These are phyloP conservation scores for Pygoscelis adeliae DNA, from an alignment of 2,113 vertebrate genomes.

Conservation along the genomic window DNA sequence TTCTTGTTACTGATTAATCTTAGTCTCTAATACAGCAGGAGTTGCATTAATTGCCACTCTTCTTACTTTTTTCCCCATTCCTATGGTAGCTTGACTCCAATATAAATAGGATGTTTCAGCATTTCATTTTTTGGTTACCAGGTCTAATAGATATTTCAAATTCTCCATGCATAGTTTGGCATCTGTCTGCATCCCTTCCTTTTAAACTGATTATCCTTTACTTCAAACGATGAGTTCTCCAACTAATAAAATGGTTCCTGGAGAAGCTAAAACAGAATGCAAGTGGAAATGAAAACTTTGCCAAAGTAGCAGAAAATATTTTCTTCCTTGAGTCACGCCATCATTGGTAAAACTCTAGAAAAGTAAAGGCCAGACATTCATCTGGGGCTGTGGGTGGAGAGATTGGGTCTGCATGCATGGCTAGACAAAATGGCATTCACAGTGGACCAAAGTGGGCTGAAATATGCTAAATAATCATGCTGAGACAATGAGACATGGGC, in stretches of 20 bases:
- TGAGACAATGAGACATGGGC: neutral
- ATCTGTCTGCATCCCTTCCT: neutral
- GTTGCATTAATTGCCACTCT: constrained; percentile 1
- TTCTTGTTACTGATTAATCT: neutral
- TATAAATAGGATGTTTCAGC: neutral
- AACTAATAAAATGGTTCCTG: neutral
- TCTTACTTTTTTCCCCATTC: neutral
- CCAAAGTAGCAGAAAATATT: neutral
- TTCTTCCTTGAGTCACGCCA: neutral
- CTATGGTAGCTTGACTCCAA: neutral
- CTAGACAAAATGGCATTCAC: neutral
- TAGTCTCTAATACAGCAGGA: neutral
- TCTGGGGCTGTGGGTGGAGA: neutral
- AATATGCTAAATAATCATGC: neutral
- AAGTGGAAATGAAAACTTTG: neutral
- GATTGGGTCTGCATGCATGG: neutral
- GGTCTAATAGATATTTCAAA: neutral
- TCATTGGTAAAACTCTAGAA: neutral
- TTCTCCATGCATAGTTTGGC: neutral
- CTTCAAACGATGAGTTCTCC: neutral
- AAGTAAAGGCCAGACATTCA: neutral
- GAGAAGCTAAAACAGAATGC: neutral
- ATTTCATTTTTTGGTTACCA: neutral
- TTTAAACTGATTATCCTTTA: constrained; percentile 20
- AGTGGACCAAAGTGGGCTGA: neutral